These are phyloP conservation scores for Heliconius hewitsoni DNA, from an alignment of 1,140 invertebrate genomes.

Conservation along the genomic window DNA sequence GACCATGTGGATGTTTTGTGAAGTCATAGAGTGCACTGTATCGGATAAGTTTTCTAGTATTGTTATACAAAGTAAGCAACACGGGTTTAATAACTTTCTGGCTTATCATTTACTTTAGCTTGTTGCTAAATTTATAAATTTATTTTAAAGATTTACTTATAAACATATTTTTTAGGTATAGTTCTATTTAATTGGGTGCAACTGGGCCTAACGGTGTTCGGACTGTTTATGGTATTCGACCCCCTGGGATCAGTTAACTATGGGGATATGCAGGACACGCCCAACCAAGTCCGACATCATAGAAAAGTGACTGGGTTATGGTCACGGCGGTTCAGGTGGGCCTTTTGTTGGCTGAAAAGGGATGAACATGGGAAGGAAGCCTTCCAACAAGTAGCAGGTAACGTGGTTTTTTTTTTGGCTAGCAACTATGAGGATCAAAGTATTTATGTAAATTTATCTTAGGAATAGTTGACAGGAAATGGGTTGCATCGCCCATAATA, in stretches of 20 bases:
- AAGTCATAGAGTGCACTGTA: conserved; percentile 84
- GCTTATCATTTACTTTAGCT: neutral
- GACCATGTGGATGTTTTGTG: conserved; percentile 90
- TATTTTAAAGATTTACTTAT: neutral
- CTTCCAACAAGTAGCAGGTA: conserved; percentile 91
- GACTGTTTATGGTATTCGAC: conserved; percentile 90
- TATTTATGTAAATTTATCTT: neutral
- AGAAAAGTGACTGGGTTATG: conserved; percentile 85
- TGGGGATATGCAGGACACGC: conserved; percentile 82
- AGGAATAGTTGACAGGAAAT: neutral
- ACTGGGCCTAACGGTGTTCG: conserved; percentile 87
- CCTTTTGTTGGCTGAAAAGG: conserved; percentile 90
- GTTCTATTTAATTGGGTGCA: conserved; percentile 92
- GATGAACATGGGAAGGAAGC: conserved; percentile 91
- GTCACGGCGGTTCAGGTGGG: conserved; percentile 87
- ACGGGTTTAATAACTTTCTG: neutral
- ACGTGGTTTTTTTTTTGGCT: neutral
- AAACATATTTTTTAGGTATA: conserved; percentile 81
- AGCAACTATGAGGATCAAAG: neutral
- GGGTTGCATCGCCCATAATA: neutral
- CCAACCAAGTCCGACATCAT: conserved; percentile 82
- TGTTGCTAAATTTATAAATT: conserved; percentile 41
- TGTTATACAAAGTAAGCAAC: conserved; percentile 85
- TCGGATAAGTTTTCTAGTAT: conserved; percentile 86
- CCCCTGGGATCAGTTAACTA: conserved; percentile 87